Evolutionary conservation across 2,888 invertebrate species (phyloP), one percentile per base, ranked within the genome.

Genomic region (Drosophila koepferae): DNA sequence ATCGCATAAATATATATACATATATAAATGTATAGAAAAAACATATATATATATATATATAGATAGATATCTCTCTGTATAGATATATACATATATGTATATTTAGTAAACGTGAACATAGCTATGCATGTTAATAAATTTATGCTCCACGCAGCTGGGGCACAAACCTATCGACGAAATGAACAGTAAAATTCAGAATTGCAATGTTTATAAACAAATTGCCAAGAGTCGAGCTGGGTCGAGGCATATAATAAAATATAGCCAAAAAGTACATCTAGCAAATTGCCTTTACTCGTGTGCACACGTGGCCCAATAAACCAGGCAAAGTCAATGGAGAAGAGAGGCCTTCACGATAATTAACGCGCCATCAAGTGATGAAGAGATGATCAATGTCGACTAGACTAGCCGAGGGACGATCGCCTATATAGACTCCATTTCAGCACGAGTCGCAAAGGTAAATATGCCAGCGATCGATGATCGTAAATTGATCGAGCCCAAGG

Each of bases 141-240:
- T 87, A 87, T 86, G 84, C 89, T 84, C 76, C 79, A 72, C 87
- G 60, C 86, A 86, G 89, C 84, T 76, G 80, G 81, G 53, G 73
- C 56, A 48, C 51, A 54, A 58, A 64, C 20, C 38, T 23, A 44
- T 44, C 66, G 65, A 68, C 63, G 66, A 81, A 82, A 80, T 71
- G 67, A 81, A 79, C 76, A 72, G 89, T 86, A 90, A 81, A 90
- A 84, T 86, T 77, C 48, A 84, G 86, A 87, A 89, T 90, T 89
- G 86, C 87, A 90, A 90, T 86, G 89, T 90, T 87, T 87, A 90
- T 89, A 87, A 87, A 87, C 87, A 87, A 87, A 83, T 88, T 89
- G 70, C 67, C 59, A 28, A 60, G 48, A 48, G 49, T 59, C 46
- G 59, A 68, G 54, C 20, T 55, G 58, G 23, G 36, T 20, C 36